Evolutionary conservation across 2,797 vertebrate species (phyloP), one percentile per base, ranked within the genome.

Genomic region (Salarias fasciatus): DNA sequence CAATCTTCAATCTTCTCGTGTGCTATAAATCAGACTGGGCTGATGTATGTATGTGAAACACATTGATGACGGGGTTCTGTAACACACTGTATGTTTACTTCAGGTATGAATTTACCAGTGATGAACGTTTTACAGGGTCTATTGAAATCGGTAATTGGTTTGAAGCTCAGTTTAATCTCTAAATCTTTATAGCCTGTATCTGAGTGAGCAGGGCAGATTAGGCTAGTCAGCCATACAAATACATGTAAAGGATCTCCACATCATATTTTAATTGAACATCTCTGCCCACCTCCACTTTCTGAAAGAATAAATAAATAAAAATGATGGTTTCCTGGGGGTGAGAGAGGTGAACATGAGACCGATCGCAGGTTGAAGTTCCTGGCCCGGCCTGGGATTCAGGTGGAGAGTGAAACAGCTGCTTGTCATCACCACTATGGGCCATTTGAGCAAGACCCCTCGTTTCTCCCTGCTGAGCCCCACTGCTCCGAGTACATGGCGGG

Each of bases 121-220:
- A 35, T 35, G 1, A 35, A 35, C 6, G 33, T 35, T 6, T 35
- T 6, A 35, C 33, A 35, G 33, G 61, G n/a, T 6, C 29, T 49
- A 37, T 68, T 65, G 54, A 43, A 69, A 52, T 24, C 33, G 50
- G 41, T 53, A 68, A 84, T 69, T 56, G 12, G 60, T 65, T 75
- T 75, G 35, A 75, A 62, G 52, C 48, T 54, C 5, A 2, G 24
- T 69, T 62, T 78, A 70, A 83, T 84, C 67, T 72, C 24, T 36
- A 46, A 58, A 80, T 84, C 69, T 80, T 66, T 72, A 45, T 45
- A 68, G 69, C 24, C 47, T 56, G 44, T 15, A 50, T 69, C 52
- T 70, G 63, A 47, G 64, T 35, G 40, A 52, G 41, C 3, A 42
- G 42, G 48, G 75, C 28, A 54, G 76, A 79, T 77, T 48, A 76